phyloP scores from a whole-genome alignment of 2,888 invertebrate species.

The Orthosia gothica region DNA sequence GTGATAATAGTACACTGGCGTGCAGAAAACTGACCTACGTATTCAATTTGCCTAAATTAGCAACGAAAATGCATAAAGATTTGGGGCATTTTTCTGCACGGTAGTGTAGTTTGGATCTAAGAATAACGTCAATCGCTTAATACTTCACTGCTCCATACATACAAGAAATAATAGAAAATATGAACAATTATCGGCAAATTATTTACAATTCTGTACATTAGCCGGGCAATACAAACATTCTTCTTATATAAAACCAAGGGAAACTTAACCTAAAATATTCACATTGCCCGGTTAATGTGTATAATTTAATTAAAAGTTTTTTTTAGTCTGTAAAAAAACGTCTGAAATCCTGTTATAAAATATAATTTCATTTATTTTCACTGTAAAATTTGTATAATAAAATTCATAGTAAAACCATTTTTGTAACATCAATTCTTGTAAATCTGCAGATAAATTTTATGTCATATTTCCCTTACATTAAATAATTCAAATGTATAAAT shows the following conservation, averaged over 20 bases:
- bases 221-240: constrained; percentile 45
- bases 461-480: constrained; percentile 62
- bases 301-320: constrained; percentile 9
- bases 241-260: constrained; percentile 41
- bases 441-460: constrained; percentile 58
- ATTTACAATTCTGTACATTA: constrained; percentile 35
- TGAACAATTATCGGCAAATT: constrained; percentile 60
- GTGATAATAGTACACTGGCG: constrained; percentile 85
- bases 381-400: constrained; percentile 62
- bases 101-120: constrained; percentile 82
- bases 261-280: constrained; percentile 53
- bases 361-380: constrained; percentile 54
- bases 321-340: constrained; percentile 39
- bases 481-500: constrained; percentile 62
- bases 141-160: constrained; percentile 71
- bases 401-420: constrained; percentile 54
- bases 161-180: constrained; percentile 72
- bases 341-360: constrained; percentile 56
- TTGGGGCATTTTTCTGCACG: constrained; percentile 67
- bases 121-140: constrained; percentile 82
- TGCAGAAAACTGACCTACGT: constrained; percentile 67
- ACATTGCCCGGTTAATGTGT: constrained; percentile 44
- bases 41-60: constrained; percentile 51
- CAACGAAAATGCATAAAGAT: constrained; percentile 53
- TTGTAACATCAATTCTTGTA: constrained; percentile 34